phyloP scores from a whole-genome alignment of 2,797 vertebrate genomes.

The Microchirus variegatus region DNA sequence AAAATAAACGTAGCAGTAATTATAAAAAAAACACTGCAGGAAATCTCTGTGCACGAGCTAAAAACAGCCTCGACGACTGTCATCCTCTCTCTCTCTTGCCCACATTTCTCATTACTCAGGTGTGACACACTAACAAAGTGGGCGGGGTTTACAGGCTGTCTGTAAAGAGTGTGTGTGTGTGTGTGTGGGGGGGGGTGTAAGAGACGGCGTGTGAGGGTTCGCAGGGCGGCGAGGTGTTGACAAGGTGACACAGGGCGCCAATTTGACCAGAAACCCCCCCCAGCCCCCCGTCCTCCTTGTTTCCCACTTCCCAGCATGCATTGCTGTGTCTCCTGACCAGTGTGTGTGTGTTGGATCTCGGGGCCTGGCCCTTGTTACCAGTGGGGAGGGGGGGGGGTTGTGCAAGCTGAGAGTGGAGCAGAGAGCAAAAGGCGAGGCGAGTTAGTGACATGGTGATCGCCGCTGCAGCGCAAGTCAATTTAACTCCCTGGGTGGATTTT shows the following conservation, averaged over 20 bases:
- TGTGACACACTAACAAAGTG: constrained; percentile 36
- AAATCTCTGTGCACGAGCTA: too few relatives aligned
- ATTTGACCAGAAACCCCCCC: constrained; percentile 57
- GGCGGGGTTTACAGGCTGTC: constrained; percentile 11
- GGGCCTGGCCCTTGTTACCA: constrained; percentile 68
- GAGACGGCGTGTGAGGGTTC: constrained; percentile 21
- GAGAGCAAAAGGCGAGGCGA: constrained; percentile 48
- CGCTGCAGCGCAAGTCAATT: constrained; percentile 37
- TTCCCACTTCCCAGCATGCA: constrained; percentile 55
- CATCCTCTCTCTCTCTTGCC: too few relatives aligned
- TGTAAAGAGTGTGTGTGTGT: background rate
- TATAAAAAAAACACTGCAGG: too few relatives aligned
- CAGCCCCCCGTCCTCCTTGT: constrained; percentile 42
- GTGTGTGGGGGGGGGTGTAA: too few relatives aligned
- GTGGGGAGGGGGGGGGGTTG: constrained; percentile 49
- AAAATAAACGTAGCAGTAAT: too few relatives aligned
- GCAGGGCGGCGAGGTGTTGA: constrained; percentile 62
- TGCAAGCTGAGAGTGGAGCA: constrained; percentile 54
- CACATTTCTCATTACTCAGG: too few relatives aligned
- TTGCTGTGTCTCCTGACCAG: constrained; percentile 22
- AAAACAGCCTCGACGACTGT: too few relatives aligned
- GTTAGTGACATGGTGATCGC: constrained; percentile 48
- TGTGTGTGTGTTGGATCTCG: constrained; percentile 41
- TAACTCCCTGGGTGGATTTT: constrained; percentile 44
- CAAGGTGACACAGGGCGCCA: constrained; percentile 64